Evolutionary conservation across 2,888 invertebrate genomes (phyloP).

Genomic region (Norana najaformis): DNA sequence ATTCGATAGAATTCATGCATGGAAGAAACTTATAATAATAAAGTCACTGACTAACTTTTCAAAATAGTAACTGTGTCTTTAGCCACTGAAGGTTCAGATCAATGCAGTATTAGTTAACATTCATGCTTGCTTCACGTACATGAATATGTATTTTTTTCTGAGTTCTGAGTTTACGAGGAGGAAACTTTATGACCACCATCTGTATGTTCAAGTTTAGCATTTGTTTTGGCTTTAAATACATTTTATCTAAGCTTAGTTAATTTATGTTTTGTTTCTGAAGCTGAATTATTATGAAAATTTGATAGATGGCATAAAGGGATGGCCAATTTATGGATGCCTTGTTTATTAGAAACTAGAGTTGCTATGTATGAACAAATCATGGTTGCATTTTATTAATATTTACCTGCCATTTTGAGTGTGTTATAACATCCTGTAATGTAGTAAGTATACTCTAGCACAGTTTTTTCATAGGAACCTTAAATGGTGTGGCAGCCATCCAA

Average conservation of each 20-base stretch:
- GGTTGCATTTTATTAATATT: too few species aligned
- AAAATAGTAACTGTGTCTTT: background rate
- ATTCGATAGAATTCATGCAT: background rate
- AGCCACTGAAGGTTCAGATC: background rate
- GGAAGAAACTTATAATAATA: background rate
- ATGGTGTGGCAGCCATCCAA: too few species aligned
- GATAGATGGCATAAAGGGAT: background rate
- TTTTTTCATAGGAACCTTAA: too few species aligned
- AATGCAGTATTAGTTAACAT: background rate
- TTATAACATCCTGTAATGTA: background rate
- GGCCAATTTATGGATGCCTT: background rate
- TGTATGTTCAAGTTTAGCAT: background rate
- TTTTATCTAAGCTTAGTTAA: background rate
- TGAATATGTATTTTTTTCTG: background rate
- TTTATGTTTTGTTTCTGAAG: background rate
- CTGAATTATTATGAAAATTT: background rate
- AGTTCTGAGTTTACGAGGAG: background rate
- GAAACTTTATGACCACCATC: background rate
- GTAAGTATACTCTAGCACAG: background rate
- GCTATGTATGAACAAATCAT: background rate
- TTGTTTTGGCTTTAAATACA: background rate
- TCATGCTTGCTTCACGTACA: background rate
- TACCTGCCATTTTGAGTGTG: background rate
- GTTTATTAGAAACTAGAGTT: background rate
- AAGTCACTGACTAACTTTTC: background rate